Percentiles rank a stretch among this genome's conserved stretches.
Evolutionary conservation across 1,140 invertebrate species (phyloP).

Genomic region (Glossosoma conforme): DNA sequence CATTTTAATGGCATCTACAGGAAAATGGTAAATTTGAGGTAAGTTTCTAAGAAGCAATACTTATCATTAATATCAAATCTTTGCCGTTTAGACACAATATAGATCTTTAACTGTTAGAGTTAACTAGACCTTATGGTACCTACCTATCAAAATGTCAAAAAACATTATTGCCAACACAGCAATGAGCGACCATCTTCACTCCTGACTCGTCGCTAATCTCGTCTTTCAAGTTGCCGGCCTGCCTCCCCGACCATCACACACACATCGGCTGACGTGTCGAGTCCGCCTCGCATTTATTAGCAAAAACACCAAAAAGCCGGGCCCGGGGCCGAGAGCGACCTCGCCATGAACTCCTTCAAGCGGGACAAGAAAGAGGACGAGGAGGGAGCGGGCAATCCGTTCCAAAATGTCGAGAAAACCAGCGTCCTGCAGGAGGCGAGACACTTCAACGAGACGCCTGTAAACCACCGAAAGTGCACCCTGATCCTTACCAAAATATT

Average conservation of each 20-base stretch:
- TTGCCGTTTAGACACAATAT: no score
- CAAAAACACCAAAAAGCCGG: constrained; percentile 10
- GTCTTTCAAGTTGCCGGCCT: background rate
- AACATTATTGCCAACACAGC: background rate
- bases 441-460: constrained; percentile 95
- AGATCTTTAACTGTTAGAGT: no score
- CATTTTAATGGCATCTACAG: no score
- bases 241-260: constrained; percentile 9
- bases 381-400: constrained; percentile 70
- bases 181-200: background rate
- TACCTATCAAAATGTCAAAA: background rate
- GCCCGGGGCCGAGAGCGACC: background rate
- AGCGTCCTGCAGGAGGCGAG: constrained; percentile 94
- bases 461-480: constrained; percentile 95
- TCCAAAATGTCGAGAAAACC: constrained; percentile 92
- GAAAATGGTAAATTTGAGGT: no score
- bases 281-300: constrained; percentile 10
- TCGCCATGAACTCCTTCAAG: constrained; percentile 19
- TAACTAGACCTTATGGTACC: no score
- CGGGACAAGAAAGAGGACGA: constrained; percentile 36
- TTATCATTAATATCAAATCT: no score
- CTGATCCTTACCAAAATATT: constrained; percentile 95
- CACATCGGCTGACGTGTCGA: constrained; percentile 24
- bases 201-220: background rate
- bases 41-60: no score